A percentile compares a stretch with the other conserved stretches of the same genome.
These are phyloP conservation scores for Hippopotamyrus pictus DNA, from an alignment of 2,797 vertebrate species.

Conservation along the genomic window DNA sequence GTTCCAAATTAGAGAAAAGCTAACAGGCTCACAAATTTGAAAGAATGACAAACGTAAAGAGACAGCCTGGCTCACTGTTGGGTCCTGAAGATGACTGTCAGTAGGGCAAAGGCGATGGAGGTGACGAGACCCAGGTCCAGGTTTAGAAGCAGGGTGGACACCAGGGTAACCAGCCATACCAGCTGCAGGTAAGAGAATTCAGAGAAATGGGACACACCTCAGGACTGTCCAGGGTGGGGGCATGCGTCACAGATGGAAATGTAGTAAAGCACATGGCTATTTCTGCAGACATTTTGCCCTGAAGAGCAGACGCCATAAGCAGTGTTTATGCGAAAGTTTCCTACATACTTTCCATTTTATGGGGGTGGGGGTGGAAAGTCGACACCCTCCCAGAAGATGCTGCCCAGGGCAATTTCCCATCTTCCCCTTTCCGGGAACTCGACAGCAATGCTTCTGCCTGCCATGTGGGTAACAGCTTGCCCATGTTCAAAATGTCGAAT, in stretches of 20 bases:
- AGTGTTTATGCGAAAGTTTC: background rate
- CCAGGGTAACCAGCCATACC: conserved; percentile 83
- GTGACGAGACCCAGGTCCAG: conserved; percentile 78
- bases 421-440: background rate
- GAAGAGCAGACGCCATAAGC: background rate
- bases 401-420: background rate
- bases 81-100: conserved; percentile 79
- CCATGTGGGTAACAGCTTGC: background rate
- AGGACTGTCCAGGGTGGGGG: background rate
- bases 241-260: background rate
- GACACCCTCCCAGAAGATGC: background rate
- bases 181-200: conserved; percentile 50
- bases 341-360: background rate
- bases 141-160: conserved; percentile 74
- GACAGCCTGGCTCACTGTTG: conserved; percentile 67
- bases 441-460: background rate
- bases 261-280: background rate
- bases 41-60: background rate
- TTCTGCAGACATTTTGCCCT: background rate
- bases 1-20: background rate
- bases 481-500: background rate
- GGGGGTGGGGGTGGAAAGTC: background rate
- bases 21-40: background rate
- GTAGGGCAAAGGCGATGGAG: conserved; percentile 73
- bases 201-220: background rate